A percentile compares a stretch with the other conserved stretches of the same genome.
phyloP scores from a whole-genome alignment of 35 echinoderm and acorn worm species.

The Heliocidaris erythrogramma region DNA sequence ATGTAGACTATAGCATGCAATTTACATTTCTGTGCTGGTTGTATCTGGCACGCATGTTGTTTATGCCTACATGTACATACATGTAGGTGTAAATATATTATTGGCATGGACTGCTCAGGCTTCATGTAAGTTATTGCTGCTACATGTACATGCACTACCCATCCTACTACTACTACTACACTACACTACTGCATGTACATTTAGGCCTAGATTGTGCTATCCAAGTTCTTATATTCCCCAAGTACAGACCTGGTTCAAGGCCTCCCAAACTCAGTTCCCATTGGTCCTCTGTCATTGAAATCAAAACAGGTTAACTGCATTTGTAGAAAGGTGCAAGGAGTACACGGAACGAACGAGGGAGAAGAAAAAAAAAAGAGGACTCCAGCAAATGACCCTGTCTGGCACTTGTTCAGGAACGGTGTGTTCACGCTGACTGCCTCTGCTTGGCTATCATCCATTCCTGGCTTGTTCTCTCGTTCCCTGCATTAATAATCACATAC shows the following conservation, averaged over 20 bases:
- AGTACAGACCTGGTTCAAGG: constrained; percentile 27
- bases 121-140: background rate
- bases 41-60: too few relatives aligned
- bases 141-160: background rate
- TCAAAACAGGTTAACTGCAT: constrained; percentile 34
- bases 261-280: background rate
- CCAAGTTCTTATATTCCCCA: background rate
- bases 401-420: background rate
- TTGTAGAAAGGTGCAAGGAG: background rate
- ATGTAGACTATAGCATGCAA: too few relatives aligned
- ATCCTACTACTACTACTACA: too few relatives aligned
- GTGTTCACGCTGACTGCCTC: constrained; percentile 7
- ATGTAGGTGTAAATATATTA: too few relatives aligned
- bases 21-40: too few relatives aligned
- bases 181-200: background rate
- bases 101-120: too few relatives aligned
- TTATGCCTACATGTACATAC: too few relatives aligned
- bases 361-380: background rate
- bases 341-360: background rate
- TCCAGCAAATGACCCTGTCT: background rate
- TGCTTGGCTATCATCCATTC: background rate
- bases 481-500: background rate
- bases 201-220: background rate
- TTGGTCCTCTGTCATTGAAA: constrained; percentile 32
- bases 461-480: background rate